Evolutionary conservation across 2,888 invertebrate genomes (phyloP).

Genomic region (Keiferia lycopersicella): DNA sequence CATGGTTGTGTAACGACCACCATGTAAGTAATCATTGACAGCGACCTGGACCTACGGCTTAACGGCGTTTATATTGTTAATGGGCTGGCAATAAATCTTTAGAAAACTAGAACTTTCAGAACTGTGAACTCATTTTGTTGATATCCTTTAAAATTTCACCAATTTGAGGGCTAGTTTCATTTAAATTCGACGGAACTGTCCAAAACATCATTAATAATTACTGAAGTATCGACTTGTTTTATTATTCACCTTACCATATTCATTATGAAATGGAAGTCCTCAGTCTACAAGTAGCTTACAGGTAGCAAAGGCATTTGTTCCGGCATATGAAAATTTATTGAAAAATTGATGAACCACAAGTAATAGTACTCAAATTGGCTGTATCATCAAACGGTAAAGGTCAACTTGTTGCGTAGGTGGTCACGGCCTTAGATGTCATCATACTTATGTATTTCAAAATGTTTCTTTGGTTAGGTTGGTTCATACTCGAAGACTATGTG

Average conservation of each 20-base stretch:
- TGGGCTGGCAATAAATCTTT: too few species aligned
- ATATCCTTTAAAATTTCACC: too few species aligned
- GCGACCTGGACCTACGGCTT: too few species aligned
- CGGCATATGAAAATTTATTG: neutral
- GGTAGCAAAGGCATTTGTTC: neutral
- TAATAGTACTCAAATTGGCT: neutral
- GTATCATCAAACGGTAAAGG: slow-evolving; percentile 11
- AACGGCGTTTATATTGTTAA: too few species aligned
- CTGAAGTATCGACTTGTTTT: neutral
- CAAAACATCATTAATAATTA: neutral
- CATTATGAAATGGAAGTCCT: neutral
- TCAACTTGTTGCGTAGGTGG: slow-evolving; percentile 14
- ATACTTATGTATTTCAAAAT: neutral
- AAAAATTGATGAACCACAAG: neutral
- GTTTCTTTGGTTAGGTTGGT: neutral
- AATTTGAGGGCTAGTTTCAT: neutral
- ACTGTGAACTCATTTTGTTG: too few species aligned
- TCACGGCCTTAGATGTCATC: neutral
- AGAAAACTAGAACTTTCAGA: neutral
- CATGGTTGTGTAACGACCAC: too few species aligned
- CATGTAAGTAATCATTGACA: too few species aligned
- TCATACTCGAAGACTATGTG: too few species aligned
- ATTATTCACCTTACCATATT: neutral
- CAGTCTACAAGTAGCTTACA: neutral
- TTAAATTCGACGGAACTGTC: neutral